phyloP scores from a whole-genome alignment of 1,140 invertebrate species.

The Lepidurus arcticus region DNA sequence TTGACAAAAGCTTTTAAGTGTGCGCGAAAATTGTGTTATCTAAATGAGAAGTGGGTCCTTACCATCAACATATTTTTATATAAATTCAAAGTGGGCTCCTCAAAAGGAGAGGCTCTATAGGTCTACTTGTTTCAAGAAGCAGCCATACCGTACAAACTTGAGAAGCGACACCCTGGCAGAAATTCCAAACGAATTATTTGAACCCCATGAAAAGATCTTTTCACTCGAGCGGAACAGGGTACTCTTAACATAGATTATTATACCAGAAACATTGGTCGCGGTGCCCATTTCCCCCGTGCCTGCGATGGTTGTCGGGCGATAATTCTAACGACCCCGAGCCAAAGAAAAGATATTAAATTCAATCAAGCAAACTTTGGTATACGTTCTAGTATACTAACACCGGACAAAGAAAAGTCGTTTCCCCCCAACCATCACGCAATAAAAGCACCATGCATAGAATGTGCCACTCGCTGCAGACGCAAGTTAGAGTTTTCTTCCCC shows the following conservation, averaged over 20 bases:
- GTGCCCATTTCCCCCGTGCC: neutral
- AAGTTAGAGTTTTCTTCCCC: neutral
- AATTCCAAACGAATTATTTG: neutral
- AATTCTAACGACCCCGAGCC: neutral
- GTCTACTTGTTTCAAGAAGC: too few relatives aligned
- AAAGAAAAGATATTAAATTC: neutral
- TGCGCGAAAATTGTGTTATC: too few relatives aligned
- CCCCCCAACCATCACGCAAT: neutral
- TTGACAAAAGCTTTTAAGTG: too few relatives aligned
- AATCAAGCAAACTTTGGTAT: neutral
- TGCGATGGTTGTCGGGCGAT: neutral
- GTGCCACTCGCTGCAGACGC: neutral
- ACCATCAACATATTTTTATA: too few relatives aligned
- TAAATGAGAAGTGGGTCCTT: too few relatives aligned
- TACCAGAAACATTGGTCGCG: neutral
- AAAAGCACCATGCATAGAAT: constrained; percentile 3
- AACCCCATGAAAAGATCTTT: neutral
- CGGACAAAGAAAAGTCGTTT: neutral
- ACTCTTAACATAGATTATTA: neutral
- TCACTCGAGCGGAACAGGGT: neutral
- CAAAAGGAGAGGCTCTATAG: too few relatives aligned
- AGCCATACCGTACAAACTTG: neutral
- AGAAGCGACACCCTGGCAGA: neutral
- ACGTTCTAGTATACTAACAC: neutral
- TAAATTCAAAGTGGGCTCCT: too few relatives aligned